phyloP scores from a whole-genome alignment of 2,113 vertebrate species.

The Bungarus multicinctus region DNA sequence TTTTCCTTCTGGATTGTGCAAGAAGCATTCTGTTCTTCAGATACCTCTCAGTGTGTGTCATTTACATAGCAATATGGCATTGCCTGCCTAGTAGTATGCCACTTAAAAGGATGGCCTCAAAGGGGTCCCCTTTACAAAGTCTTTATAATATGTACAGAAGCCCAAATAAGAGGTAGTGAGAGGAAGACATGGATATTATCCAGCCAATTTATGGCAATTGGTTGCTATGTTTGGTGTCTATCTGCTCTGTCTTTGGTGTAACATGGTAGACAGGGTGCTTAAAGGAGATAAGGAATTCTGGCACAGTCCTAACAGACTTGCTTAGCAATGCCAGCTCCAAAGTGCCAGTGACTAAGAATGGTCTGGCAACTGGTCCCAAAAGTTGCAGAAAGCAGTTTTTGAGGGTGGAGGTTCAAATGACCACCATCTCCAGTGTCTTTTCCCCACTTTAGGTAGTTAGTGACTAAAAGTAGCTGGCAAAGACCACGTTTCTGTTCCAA shows the following conservation, averaged over 20 bases:
- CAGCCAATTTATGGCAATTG: neutral
- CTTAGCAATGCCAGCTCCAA: neutral
- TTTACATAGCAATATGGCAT: neutral
- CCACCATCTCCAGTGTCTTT: neutral
- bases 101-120: neutral
- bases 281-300: neutral
- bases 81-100: neutral
- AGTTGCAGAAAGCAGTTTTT: neutral
- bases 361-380: neutral
- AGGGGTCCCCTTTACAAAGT: neutral
- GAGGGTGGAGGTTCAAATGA: neutral
- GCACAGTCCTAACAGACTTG: neutral
- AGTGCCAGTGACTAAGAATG: neutral
- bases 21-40: neutral
- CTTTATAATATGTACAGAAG: neutral
- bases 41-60: neutral
- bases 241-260: neutral
- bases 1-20: neutral
- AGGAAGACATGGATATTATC: neutral
- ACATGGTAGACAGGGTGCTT: neutral
- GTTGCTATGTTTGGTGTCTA: neutral
- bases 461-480: neutral
- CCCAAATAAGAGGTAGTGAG: neutral
- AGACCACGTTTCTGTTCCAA: neutral
- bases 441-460: neutral